These are phyloP conservation scores for Cavia aperea DNA, from an alignment of 2,113 vertebrate species.

Conservation along the genomic window DNA sequence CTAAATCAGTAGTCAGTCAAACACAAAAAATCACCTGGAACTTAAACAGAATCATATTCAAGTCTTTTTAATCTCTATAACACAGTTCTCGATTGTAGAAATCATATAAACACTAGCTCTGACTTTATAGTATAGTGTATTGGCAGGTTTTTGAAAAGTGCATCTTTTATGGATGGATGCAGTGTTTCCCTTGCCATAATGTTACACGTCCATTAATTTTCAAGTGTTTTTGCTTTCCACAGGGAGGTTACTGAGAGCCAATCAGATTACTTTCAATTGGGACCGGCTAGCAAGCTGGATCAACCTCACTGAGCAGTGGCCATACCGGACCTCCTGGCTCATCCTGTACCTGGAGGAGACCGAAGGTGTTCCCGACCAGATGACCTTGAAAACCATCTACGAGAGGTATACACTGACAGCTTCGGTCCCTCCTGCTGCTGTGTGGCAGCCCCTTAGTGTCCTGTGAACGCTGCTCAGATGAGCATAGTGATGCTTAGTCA, in stretches of 20 bases:
- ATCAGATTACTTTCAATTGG: slow-evolving; percentile 97
- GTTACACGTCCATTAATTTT: neutral
- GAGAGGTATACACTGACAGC: slow-evolving; percentile 81
- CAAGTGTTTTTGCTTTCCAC: slow-evolving; percentile 25
- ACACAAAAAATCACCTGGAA: neutral
- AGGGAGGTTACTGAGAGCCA: slow-evolving; percentile 93
- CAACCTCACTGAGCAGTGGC: slow-evolving; percentile 99
- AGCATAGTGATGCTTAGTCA: neutral
- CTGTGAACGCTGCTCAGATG: neutral
- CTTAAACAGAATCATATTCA: neutral
- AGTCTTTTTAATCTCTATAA: neutral
- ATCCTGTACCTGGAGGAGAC: slow-evolving; percentile 95
- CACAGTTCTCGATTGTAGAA: neutral
- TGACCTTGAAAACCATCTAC: slow-evolving; percentile 91
- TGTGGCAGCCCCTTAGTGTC: no score
- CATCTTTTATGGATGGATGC: neutral
- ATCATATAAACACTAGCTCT: neutral
- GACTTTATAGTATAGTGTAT: slow-evolving; percentile 1
- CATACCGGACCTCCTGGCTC: slow-evolving; percentile 96
- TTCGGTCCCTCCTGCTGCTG: no score
- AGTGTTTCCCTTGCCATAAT: neutral
- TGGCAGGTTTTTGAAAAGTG: neutral
- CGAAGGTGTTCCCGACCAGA: slow-evolving; percentile 88
- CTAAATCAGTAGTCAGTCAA: neutral
- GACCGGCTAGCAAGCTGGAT: slow-evolving; percentile 98